Base-by-base conservation (phyloP, 1,140 invertebrate species). In the Laodelphax striatellus region DNA sequence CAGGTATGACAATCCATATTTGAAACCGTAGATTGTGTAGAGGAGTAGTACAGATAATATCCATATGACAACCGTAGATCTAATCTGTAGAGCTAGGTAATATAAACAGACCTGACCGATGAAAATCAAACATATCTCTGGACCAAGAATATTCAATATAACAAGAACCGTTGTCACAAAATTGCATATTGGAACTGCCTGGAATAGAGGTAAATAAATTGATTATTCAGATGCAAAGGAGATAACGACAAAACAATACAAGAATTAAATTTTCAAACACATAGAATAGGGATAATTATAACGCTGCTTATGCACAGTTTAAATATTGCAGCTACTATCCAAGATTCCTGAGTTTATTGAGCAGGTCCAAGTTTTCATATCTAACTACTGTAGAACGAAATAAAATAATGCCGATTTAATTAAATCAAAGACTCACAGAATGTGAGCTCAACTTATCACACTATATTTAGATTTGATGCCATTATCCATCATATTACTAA, bases 31-130 rank as follows among this genome's bases (percentile, higher is more conserved):
- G 8, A 38, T 38, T 38, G 10, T 9, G 34, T 38, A 38, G 5
- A 65, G 46, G 41, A 58, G 55, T 22, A 34, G 21, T 41, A 62
- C 46, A 38, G 46, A 58, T 57, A 62, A 43, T n/a, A 56, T 42
- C 65, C 65, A 66, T 6, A 64, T 53, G 38, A 65, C 53, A 46
- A 55, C 14, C n/a, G 43, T 63, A 5, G 65, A 66, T 17, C 56
- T 53, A 13, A 53, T 24, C 38, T 52, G 14, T 11, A 59, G 38
- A 43, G 64, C 41, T 11, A 60, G 6, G 46, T 57, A 59, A n/a
- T 57, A 61, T n/a, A 65, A 57, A 31, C 58, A 34, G 13, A 62
- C 19, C 24, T 61, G 58, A 31, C 13, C 19, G 14, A 63, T 6
- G 4, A 62, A 55, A 13, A 62, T 52, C n/a, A 63, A 52, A 14